Evolutionary conservation across 2,888 invertebrate genomes (phyloP), one percentile per base, ranked within the genome.

Genomic region (Eulithis testata): DNA sequence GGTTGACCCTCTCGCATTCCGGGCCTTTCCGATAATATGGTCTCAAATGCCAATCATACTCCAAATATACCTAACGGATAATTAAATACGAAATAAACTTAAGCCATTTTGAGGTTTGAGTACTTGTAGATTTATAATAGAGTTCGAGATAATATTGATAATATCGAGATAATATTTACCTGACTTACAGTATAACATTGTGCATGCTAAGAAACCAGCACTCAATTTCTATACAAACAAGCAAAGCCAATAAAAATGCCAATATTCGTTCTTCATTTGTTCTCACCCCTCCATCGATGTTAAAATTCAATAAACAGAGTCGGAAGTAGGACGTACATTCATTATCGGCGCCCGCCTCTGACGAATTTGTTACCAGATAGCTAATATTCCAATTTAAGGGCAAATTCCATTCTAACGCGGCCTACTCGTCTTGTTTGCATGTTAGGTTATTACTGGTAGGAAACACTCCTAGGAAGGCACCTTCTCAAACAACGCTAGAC

Each of bases 361-460:
- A 77, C 84, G 81, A 83, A 83, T 83, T 87, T 82, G 84, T 85
- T 85, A 86, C 84, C 79, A 84, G 80, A 81, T 80, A 78, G 85
- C 87, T 87, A 88, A 89, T 89, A 87, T 85, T 84, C 83, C 83
- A 84, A 87, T 86, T 80, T 81, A 77, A 65, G 69, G 69, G 63
- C 58, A 61, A 62, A 70, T 61, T 60, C 52, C 57, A 61, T 66
- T 66, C 66, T 51, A 63, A 40, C 63, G 54, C 51, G 12, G 43
- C 51, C 57, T 52, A 53, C 63, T 51, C 52, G 52, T 68, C 50
- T 63, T 31, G 60, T 67, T 67, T 63, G 67, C 63, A 67, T 67
- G 27, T 63, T 50, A 58, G 59, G 54, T 50, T 49, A 49, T 57
- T 57, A 57, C 56, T 47, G 63, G 63, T 55, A 56, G 60, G 45